These are phyloP conservation scores for Siniperca undulata DNA, from an alignment of 2,797 vertebrate species.

Conservation along the genomic window DNA sequence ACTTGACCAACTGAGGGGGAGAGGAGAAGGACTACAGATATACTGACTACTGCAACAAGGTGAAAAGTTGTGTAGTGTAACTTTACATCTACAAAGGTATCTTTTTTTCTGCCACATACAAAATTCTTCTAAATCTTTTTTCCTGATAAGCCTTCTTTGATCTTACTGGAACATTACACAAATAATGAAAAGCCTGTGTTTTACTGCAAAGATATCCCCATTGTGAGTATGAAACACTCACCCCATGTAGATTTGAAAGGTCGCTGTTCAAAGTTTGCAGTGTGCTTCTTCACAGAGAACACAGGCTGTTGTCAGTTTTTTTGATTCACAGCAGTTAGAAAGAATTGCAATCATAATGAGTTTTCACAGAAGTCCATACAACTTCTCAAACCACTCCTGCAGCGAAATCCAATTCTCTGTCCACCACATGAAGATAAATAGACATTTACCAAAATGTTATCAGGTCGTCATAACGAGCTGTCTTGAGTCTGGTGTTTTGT, in stretches of 20 bases:
- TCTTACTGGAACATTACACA: conserved; percentile 3
- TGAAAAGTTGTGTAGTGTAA: neutral
- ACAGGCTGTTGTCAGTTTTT: neutral
- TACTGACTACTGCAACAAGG: conserved; percentile 29
- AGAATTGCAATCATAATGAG: neutral
- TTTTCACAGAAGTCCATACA: conserved; percentile 4
- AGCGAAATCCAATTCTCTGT: conserved; percentile 24
- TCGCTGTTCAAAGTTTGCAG: conserved; percentile 1
- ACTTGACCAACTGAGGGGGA: conserved; percentile 32
- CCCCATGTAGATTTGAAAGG: conserved; percentile 14
- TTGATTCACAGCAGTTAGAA: conserved; percentile 14
- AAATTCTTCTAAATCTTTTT: neutral
- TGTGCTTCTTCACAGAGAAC: neutral
- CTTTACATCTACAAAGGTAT: conserved; percentile 10
- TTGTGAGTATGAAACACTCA: neutral
- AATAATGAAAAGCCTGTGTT: conserved; percentile 15
- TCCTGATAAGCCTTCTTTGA: conserved; percentile 2
- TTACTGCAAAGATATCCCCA: conserved; percentile 5
- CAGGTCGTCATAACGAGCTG: neutral
- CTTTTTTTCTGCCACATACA: neutral
- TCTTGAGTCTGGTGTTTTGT: neutral
- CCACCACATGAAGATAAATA: neutral
- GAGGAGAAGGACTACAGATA: conserved; percentile 8
- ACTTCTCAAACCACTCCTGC: conserved; percentile 1
- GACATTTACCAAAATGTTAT: neutral